Base-by-base conservation (phyloP, 2,113 vertebrate species). In the Ictalurus punctatus region DNA sequence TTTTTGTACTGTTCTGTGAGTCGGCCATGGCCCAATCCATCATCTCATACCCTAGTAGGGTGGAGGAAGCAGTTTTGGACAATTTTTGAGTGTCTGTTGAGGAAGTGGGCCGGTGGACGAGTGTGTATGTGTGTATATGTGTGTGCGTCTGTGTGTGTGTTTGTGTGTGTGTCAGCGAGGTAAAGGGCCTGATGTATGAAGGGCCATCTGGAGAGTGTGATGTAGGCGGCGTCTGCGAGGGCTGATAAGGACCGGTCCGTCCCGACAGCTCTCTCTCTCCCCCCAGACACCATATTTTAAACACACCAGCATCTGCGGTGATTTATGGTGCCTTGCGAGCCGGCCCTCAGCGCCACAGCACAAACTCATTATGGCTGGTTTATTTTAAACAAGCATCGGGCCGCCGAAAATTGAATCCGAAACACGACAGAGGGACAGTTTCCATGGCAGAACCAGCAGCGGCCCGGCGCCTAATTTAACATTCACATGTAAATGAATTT, bases 141-240 rank as follows among this genome's bases (percentile, higher is more conserved):
- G 85, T 88, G 71, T 63, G 84, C 87, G 90, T 58, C 63, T 90
- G 61, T 79, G 86, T 65, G 84, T 89, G 90, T 52, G 80, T 90
- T 56, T 79, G 84, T 73, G 86, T 88, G 73, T 58, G 84, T 88
- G 90, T 87, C 74, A 69, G 86, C 1, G 67, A 85, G 81, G 85
- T 86, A 86, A 91, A 90, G 79, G 86, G 89, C 74, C 87, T 88
- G 90, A 91, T 71, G 90, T 88, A 86, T 90, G 88, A 92, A 85
- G 92, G 85, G 89, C 88, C 90, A 89, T 92, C 90, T 92, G 90
- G 88, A 87, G 76, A 83, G 40, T 78, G 90, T 92, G 90, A 92
- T 91, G 87, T 76, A 92, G 86, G 82, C 88, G 83, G 81, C 74
- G 67, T 90, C 92, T 87, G 61, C 78, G 67, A 89, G 85, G 87